Conservation (phyloP, 64 coral and sea anemone species). For the Anthopleura sola region DNA sequence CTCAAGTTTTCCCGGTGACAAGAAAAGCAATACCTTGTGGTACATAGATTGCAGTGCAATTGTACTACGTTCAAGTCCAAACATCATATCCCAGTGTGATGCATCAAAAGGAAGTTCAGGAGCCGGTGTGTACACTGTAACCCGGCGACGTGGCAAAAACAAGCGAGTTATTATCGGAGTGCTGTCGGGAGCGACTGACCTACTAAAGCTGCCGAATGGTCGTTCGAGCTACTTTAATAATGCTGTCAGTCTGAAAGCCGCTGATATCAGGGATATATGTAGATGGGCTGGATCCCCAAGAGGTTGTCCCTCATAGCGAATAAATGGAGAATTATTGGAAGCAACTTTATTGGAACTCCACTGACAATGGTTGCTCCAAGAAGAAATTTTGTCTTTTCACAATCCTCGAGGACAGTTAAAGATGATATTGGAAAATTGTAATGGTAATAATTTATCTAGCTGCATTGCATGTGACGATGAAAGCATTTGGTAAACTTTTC, state of each 20-base stretch:
- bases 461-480: too few relatives aligned
- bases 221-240: conserved; percentile 20
- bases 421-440: too few relatives aligned
- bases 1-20: conserved; percentile 80
- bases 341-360: not conserved
- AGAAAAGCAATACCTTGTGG: conserved; percentile 48
- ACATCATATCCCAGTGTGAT: conserved; percentile 57
- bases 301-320: not conserved
- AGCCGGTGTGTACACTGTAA: conserved; percentile 53
- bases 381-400: too few relatives aligned
- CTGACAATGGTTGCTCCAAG: too few relatives aligned
- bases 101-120: conserved; percentile 66
- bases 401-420: too few relatives aligned
- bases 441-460: too few relatives aligned
- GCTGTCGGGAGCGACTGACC: conserved; percentile 40
- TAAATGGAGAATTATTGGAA: not conserved
- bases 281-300: conserved; percentile 30
- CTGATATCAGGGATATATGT: conserved; percentile 62
- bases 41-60: conserved; percentile 49
- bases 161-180: conserved; percentile 60
- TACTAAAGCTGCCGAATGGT: conserved; percentile 2
- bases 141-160: not conserved
- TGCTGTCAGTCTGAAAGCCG: conserved; percentile 41
- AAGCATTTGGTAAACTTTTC: too few relatives aligned
- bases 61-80: conserved; percentile 18